Percentiles rank a stretch among this genome's conserved stretches.
These are phyloP conservation scores for Xerus rutilus DNA, from an alignment of 2,797 vertebrate genomes.

Conservation along the genomic window DNA sequence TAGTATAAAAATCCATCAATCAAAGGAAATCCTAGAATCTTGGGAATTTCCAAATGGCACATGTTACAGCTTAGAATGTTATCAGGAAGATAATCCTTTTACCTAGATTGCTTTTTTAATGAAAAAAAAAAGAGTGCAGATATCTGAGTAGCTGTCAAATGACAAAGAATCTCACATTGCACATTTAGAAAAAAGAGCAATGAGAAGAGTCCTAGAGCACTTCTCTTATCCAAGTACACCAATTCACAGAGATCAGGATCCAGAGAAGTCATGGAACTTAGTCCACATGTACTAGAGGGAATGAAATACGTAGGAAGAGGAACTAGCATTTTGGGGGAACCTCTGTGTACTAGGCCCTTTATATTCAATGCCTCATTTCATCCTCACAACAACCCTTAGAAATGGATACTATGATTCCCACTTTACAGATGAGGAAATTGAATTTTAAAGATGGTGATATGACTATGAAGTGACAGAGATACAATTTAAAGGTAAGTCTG, in stretches of 20 bases:
- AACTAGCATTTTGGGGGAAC: not conserved
- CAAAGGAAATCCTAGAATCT: slow-evolving; percentile 34
- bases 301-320: not conserved
- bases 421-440: slow-evolving; percentile 31
- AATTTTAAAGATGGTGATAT: slow-evolving; percentile 44
- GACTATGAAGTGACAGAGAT: not conserved
- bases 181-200: slow-evolving; percentile 7
- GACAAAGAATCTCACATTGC: not conserved
- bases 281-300: not conserved
- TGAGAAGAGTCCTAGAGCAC: not conserved
- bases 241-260: not conserved
- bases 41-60: not conserved
- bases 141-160: not conserved
- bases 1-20: slow-evolving; percentile 11
- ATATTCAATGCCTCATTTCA: not conserved
- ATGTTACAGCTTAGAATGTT: not conserved
- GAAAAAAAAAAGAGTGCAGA: not conserved
- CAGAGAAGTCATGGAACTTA: slow-evolving; percentile 14
- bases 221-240: not conserved
- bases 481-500: slow-evolving; percentile 50
- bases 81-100: slow-evolving; percentile 24
- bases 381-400: not conserved
- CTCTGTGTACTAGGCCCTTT: not conserved
- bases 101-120: not conserved
- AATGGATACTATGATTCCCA: not conserved